These are phyloP conservation scores for Ctenochaetus hawaiiensis DNA, from an alignment of 2,797 vertebrate species.

Conservation along the genomic window DNA sequence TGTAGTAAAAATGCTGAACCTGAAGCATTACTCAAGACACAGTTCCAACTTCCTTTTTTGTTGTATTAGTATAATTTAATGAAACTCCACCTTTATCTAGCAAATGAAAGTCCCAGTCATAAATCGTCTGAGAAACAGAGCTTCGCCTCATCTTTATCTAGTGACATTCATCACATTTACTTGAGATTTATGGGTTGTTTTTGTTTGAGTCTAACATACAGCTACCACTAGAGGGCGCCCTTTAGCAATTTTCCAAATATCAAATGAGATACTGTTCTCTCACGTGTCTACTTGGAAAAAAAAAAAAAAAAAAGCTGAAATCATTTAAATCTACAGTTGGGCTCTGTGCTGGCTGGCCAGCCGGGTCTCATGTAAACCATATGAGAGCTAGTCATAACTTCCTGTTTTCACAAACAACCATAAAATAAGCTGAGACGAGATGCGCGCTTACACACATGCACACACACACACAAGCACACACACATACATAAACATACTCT, in stretches of 20 bases:
- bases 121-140: not conserved
- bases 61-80: not conserved
- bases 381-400: conserved; percentile 82
- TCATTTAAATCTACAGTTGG: conserved; percentile 48
- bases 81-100: not conserved
- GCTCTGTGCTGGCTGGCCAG: conserved; percentile 49
- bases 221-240: conserved; percentile 57
- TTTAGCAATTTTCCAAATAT: conserved; percentile 12
- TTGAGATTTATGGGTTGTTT: not conserved
- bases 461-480: conserved; percentile 39
- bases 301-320: conserved; percentile 31
- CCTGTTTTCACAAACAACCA: conserved; percentile 83
- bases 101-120: not conserved
- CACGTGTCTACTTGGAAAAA: conserved; percentile 4
- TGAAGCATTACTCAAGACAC: not conserved
- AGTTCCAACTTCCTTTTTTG: not conserved
- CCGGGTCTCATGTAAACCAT: conserved; percentile 76
- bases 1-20: not conserved
- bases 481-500: conserved; percentile 61
- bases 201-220: not conserved
- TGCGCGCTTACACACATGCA: conserved; percentile 40
- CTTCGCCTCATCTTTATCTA: not conserved
- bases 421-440: conserved; percentile 72
- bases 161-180: not conserved
- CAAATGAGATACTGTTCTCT: conserved; percentile 38